Base-by-base conservation (phyloP, 2,888 invertebrate species). In the Dolichopus griseipennis region DNA sequence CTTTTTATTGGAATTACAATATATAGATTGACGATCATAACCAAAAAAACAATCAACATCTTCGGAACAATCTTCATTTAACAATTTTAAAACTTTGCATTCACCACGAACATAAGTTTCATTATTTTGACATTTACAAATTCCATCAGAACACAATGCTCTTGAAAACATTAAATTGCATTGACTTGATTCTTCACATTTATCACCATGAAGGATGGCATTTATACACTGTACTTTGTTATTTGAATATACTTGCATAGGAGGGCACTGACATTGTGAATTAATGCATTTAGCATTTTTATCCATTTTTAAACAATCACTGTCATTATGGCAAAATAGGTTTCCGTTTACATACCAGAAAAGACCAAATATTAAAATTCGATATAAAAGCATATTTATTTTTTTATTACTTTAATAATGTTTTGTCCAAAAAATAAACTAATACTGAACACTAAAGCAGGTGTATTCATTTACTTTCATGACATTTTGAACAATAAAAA, bases 141-240 rank as follows among this genome's bases (percentile, higher is more conserved):
- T 77, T 77, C 79, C 78, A 73, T 77, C 73, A 75, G 78, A 78
- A 77, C 81, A 81, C 73, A 75, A 77, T 75, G 80, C 78, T 78
- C 80, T 79, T 73, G 80, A 77, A 78, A 80, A 80, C 80, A 81
- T 79, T 80, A 79, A 79, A 81, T 79, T 79, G 75, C 81, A 81
- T 76, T 81, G 81, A 75, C 75, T 77, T 71, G 75, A 75, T 69
- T 81, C 79, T 73, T 77, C 75, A 76, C 81, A 81, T 74, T 72
- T 67, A 74, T 79, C 78, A 75, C 81, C 81, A 79, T 78, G 73
- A 70, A 75, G 77, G 3, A 9, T 2, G 3, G 22, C 21, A 62
- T 62, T 22, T 5, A 62, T 10, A 15, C 62, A 62, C 10, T 2
- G 1, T 20, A 10, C 2, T 22, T 22, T 22, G 1, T 62, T 12